Conservation (phyloP, 2,113 vertebrate species). For the Hyperopisus bebe region DNA sequence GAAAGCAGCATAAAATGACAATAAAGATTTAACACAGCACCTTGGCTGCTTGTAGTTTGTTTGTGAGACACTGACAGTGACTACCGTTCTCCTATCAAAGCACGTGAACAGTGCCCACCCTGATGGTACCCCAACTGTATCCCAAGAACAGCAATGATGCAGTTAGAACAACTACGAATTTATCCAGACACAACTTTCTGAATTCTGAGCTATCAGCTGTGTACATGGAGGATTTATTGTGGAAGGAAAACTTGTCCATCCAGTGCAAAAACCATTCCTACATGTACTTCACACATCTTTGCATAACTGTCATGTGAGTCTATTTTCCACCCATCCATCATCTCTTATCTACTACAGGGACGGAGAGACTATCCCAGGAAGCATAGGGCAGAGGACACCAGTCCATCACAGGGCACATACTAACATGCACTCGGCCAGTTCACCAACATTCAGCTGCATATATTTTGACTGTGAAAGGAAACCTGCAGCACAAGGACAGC, state of each 20-base stretch:
- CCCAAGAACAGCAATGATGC: background rate
- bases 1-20: slow-evolving; percentile 13
- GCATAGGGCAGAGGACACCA: background rate
- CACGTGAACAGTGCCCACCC: background rate
- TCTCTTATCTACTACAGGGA: background rate
- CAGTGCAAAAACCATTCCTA: background rate
- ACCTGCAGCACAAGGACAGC: background rate
- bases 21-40: slow-evolving; percentile 21
- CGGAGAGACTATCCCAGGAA: background rate
- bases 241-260: background rate
- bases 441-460: background rate
- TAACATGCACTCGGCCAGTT: background rate
- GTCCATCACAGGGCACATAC: background rate
- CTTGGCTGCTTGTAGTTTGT: slow-evolving; percentile 19
- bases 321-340: background rate
- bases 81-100: background rate
- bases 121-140: background rate
- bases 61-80: background rate
- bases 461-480: background rate
- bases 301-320: background rate
- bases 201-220: background rate
- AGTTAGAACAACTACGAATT: background rate
- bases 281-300: background rate
- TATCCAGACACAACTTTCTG: background rate
- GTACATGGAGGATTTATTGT: background rate